Percentiles rank a stretch among this genome's conserved stretches.
Evolutionary conservation across 1,140 invertebrate genomes (phyloP).

Genomic region (Acromyrmex heyeri): DNA sequence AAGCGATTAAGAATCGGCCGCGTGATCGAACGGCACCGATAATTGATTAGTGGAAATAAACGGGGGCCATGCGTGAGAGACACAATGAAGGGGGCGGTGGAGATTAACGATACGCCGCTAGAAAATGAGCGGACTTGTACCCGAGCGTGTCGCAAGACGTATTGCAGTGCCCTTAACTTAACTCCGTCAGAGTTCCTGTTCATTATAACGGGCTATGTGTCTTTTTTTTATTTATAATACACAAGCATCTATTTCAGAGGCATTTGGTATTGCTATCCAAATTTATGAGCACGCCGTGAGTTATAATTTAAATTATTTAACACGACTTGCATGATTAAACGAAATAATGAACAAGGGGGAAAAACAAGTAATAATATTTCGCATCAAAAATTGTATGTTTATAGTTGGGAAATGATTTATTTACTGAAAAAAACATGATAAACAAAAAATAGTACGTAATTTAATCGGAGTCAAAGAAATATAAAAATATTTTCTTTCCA

Average conservation of each 20-base stretch:
- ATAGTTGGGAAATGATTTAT: constrained; percentile 4
- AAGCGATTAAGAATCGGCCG: constrained; percentile 46
- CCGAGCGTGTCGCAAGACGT: constrained; percentile 41
- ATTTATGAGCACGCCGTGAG: background rate
- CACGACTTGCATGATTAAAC: background rate
- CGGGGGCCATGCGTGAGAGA: constrained; percentile 20
- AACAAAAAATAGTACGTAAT: background rate
- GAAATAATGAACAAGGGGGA: background rate
- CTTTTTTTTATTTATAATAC: constrained; percentile 31
- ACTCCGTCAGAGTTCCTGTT: constrained; percentile 11
- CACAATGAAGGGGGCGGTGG: constrained; percentile 41
- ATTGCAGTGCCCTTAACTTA: background rate
- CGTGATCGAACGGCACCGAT: constrained; percentile 56
- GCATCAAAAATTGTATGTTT: background rate
- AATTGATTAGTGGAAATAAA: constrained; percentile 65
- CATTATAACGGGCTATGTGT: constrained; percentile 25
- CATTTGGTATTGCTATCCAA: background rate
- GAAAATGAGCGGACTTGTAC: constrained; percentile 36
- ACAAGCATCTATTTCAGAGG: constrained; percentile 13
- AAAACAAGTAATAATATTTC: background rate
- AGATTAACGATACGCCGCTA: constrained; percentile 51
- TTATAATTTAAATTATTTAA: constrained; percentile 42
- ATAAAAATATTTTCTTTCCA: background rate
- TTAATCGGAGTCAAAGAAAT: background rate
- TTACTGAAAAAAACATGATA: background rate